Percentiles rank a stretch among this genome's conserved stretches.
Conservation (phyloP, 2,113 vertebrate genomes). For the Lepus americanus region DNA sequence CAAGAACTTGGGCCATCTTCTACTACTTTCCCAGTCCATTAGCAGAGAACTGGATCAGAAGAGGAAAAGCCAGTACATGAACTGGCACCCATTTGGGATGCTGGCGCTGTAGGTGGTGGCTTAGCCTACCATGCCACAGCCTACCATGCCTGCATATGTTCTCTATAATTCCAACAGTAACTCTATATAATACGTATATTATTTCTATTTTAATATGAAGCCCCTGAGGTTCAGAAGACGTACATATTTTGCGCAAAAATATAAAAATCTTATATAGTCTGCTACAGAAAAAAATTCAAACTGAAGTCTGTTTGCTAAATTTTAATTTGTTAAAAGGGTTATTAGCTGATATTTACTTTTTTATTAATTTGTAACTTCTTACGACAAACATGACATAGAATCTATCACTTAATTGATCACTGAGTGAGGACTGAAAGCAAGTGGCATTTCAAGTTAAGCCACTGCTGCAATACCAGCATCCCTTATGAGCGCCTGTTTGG, state of each 20-base stretch:
- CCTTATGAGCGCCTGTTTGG: too few relatives aligned
- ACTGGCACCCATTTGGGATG: too few relatives aligned
- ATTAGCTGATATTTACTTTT: slow-evolving; percentile 29
- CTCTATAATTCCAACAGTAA: neutral
- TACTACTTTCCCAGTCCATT: too few relatives aligned
- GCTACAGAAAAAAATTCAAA: neutral
- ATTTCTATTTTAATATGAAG: slow-evolving; percentile 17
- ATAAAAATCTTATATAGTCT: neutral
- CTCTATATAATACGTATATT: neutral
- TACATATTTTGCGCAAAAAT: neutral
- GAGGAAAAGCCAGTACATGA: too few relatives aligned
- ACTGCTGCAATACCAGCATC: too few relatives aligned
- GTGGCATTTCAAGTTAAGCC: neutral
- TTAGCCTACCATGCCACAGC: too few relatives aligned
- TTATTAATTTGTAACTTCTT: slow-evolving; percentile 20
- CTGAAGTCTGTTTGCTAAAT: neutral
- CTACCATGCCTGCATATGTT: neutral
- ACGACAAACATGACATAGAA: neutral
- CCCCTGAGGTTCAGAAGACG: neutral
- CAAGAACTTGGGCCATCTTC: too few relatives aligned
- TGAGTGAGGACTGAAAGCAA: neutral
- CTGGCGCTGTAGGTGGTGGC: too few relatives aligned
- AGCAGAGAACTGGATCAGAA: too few relatives aligned
- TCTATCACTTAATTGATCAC: neutral
- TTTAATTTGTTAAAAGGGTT: slow-evolving; percentile 45